A percentile compares a stretch with the other conserved stretches of the same genome.
These are phyloP conservation scores for Parthenolecanium corni DNA, from an alignment of 2,888 invertebrate species.

Conservation along the genomic window DNA sequence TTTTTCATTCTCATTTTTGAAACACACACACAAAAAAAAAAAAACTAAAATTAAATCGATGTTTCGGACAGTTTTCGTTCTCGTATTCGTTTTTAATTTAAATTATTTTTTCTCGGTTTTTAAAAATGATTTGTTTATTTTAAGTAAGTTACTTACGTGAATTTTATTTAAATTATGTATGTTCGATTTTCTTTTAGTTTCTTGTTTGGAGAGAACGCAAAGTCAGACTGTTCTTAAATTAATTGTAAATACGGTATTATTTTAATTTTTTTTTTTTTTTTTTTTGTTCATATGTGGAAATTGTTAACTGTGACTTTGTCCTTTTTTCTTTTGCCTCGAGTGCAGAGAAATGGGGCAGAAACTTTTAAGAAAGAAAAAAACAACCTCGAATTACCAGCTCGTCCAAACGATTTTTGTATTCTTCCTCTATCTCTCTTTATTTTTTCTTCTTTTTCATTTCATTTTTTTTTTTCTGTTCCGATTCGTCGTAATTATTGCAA, in stretches of 20 bases:
- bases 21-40: slow-evolving; percentile 1
- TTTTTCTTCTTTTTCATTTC: neutral
- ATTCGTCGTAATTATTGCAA: too few relatives aligned
- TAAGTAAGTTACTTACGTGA: slow-evolving; percentile 17
- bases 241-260: slow-evolving; percentile 11
- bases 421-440: neutral
- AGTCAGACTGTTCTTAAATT: slow-evolving; percentile 26
- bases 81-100: neutral
- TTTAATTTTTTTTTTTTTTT: neutral
- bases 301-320: neutral
- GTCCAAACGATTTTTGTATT: neutral
- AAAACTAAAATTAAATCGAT: slow-evolving; percentile 1
- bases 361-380: too few relatives aligned
- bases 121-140: slow-evolving; percentile 2
- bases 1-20: neutral
- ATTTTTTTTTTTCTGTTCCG: too few relatives aligned
- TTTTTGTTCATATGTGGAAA: neutral
- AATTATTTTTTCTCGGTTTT: slow-evolving; percentile 3
- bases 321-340: neutral
- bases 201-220: slow-evolving; percentile 5
- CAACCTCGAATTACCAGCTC: neutral
- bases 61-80: neutral
- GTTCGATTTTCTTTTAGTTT: slow-evolving; percentile 10
- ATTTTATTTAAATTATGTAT: slow-evolving; percentile 9
- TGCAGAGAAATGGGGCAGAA: neutral